phyloP scores from a whole-genome alignment of 2,888 invertebrate genomes.

The Patella pellucida region DNA sequence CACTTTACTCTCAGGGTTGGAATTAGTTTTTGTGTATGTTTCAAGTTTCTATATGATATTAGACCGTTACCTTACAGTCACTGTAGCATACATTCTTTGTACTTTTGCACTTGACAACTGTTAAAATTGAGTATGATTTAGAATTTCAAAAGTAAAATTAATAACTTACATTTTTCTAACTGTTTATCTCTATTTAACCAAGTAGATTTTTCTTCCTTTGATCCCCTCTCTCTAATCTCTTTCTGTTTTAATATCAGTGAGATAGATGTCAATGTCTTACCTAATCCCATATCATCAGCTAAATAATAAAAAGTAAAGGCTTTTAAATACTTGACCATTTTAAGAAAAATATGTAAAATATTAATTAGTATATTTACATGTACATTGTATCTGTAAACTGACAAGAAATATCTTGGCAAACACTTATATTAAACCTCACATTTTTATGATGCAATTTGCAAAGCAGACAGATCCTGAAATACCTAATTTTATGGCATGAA shows the following conservation, averaged over 20 bases:
- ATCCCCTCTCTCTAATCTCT: conserved; percentile 41
- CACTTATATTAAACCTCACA: too few relatives aligned
- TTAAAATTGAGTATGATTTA: too few relatives aligned
- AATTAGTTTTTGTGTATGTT: too few relatives aligned
- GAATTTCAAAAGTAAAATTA: not conserved
- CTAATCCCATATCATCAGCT: conserved; percentile 75
- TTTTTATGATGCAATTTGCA: too few relatives aligned
- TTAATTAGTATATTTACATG: not conserved
- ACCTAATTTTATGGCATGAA: too few relatives aligned
- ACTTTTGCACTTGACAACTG: too few relatives aligned
- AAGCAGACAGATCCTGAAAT: too few relatives aligned
- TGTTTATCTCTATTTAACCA: conserved; percentile 58
- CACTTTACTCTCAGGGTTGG: too few relatives aligned
- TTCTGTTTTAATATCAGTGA: conserved; percentile 70
- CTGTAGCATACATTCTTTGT: too few relatives aligned
- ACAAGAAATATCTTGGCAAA: not conserved
- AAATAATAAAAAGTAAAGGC: conserved; percentile 27
- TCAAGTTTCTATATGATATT: too few relatives aligned
- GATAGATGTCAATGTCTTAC: conserved; percentile 74
- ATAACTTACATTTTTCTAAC: conserved; percentile 52
- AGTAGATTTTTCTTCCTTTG: conserved; percentile 40
- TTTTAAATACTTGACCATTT: not conserved
- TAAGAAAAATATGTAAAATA: not conserved
- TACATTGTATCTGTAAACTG: not conserved
- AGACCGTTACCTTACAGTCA: too few relatives aligned